Evolutionary conservation across 2,888 invertebrate genomes (phyloP), one percentile per base, ranked within the genome.

Genomic region (Aphodius granarius): DNA sequence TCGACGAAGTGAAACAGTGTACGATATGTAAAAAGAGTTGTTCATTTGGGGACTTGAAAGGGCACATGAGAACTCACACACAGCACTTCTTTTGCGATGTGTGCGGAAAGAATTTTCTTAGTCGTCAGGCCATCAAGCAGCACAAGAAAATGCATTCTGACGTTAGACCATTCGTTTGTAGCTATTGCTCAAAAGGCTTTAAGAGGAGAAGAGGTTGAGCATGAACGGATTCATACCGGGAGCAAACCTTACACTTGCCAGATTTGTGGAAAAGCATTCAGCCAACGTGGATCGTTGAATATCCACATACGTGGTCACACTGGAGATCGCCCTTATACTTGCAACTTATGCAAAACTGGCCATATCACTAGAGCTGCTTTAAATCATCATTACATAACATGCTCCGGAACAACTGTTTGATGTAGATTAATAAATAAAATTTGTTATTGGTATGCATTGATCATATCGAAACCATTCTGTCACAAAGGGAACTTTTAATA

Each of bases 371-470:
- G 80, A 20, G 79, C 82, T 63, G 79, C 79, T 18, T 76, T 82
- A 71, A 90, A 91, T 81, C 89, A 91, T 86, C 91, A 92, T 80
- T 86, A 91, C 80, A 91, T 90, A 86, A 88, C 83, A 65, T 87
- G 87, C 78, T 86, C 84, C 76, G 85, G 86, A 9, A 43, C 43
- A 6, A 43, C 3, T 43, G 43, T 13, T 43, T 43, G 43, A 43
- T 13, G 13, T 13, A 43, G 43, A 43, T 2, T 43, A 43, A 9
- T 43, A 9, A 43, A 43, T 43, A 43, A 3, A 9, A 9, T 43
- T 43, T 6, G 6, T 9, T 43, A 9, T 43, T 43, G 43, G 6
- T 13, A 82, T 84, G 6, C 43, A 43, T 43, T 23, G 6, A 6
- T 43, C 43, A n/a, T n/a, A n/a, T n/a, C n/a, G n/a, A n/a, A n/a